These are phyloP conservation scores for Stramonita haemastoma DNA, from an alignment of 2,888 invertebrate species.

Conservation along the genomic window DNA sequence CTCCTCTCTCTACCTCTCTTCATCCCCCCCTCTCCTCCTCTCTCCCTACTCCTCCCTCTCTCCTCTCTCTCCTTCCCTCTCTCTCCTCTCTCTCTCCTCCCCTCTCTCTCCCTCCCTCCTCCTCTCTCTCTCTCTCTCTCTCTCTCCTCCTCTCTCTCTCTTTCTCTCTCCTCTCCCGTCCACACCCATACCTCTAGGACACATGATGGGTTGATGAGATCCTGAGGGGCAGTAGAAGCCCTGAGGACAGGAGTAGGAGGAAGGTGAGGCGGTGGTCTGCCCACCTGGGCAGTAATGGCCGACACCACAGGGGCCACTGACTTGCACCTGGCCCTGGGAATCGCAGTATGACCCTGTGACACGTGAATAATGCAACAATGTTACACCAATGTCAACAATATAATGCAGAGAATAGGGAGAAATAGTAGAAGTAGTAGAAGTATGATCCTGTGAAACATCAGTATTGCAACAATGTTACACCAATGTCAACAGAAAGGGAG, in stretches of 20 bases:
- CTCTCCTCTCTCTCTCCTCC: neutral
- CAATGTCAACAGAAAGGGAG: too few relatives aligned
- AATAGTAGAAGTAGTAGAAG: too few relatives aligned
- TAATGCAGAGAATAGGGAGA: too few relatives aligned
- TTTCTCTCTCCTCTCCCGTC: neutral
- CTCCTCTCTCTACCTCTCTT: neutral
- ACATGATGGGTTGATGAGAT: slow-evolving; percentile 63
- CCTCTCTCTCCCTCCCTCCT: neutral
- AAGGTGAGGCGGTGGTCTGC: slow-evolving; percentile 65
- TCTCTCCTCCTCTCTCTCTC: neutral
- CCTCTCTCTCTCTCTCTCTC: neutral
- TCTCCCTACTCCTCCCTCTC: neutral
- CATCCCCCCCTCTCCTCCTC: neutral
- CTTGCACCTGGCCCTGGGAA: slow-evolving; percentile 63
- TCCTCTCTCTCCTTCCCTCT: neutral
- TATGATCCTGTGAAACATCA: too few relatives aligned
- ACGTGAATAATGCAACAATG: too few relatives aligned
- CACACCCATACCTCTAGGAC: slow-evolving; percentile 69
- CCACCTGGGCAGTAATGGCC: slow-evolving; percentile 75
- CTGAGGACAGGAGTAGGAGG: slow-evolving; percentile 63
- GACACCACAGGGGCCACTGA: slow-evolving; percentile 63
- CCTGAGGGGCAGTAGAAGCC: slow-evolving; percentile 72
- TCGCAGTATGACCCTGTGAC: slow-evolving; percentile 72
- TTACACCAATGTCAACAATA: too few relatives aligned
- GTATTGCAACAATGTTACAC: too few relatives aligned